Conservation (phyloP, 2,888 invertebrate species). For the Melikaiella ostensackeni region DNA sequence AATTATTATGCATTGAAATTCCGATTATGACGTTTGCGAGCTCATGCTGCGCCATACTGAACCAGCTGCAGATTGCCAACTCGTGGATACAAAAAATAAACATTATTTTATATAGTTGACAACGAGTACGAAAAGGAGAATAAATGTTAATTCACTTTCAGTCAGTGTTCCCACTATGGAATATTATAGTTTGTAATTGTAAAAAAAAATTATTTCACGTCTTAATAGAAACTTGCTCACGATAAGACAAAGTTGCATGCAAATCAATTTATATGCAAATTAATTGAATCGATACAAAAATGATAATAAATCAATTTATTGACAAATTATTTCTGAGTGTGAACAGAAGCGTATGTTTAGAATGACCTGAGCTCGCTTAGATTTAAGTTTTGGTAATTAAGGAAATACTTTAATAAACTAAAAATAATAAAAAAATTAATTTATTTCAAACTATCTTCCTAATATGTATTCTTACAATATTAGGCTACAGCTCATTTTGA, state of each 20-base stretch:
- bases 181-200: not conserved
- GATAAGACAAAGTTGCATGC: not conserved
- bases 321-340: no score
- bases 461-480: no score
- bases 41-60: constrained; percentile 24
- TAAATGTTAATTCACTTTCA: not conserved
- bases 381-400: no score
- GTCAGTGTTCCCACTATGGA: not conserved
- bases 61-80: constrained; percentile 19
- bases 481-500: not conserved
- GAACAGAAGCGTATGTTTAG: not conserved
- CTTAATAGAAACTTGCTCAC: not conserved
- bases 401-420: no score
- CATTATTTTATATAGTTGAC: constrained; percentile 35
- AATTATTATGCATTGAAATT: constrained; percentile 34
- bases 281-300: not conserved
- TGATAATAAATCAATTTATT: no score
- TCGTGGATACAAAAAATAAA: constrained; percentile 8
- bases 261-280: not conserved
- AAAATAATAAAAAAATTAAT: no score
- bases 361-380: no score
- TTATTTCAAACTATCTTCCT: no score
- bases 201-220: not conserved
- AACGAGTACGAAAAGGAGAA: constrained; percentile 1
- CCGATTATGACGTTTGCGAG: constrained; percentile 22